phyloP scores from a whole-genome alignment of 2,888 invertebrate genomes.

The Chrysomela aeneicollis region DNA sequence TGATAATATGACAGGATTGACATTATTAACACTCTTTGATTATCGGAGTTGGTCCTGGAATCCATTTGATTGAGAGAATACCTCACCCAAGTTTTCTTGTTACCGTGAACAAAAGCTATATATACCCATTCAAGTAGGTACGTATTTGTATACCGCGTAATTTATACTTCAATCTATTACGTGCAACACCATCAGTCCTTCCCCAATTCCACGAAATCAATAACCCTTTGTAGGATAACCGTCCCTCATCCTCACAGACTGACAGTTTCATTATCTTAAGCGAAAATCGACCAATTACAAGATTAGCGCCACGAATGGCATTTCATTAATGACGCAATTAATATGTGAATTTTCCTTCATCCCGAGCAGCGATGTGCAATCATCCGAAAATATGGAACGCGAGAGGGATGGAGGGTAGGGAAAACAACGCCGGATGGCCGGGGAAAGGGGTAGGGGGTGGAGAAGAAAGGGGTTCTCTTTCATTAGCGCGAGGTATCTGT shows the following conservation, averaged over 20 bases:
- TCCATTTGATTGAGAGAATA: too few species aligned
- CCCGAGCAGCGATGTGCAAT: constrained; percentile 53
- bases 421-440: neutral
- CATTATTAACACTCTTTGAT: too few species aligned
- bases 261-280: constrained; percentile 50
- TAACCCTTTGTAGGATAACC: constrained; percentile 3
- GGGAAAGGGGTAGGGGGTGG: constrained; percentile 26
- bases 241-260: constrained; percentile 28
- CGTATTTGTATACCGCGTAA: too few species aligned
- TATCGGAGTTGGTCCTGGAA: too few species aligned
- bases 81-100: too few species aligned
- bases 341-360: constrained; percentile 56
- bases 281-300: constrained; percentile 52
- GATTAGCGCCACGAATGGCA: constrained; percentile 54
- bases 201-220: neutral
- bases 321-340: constrained; percentile 56
- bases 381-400: constrained; percentile 54
- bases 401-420: constrained; percentile 26
- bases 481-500: constrained; percentile 62
- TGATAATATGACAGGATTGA: too few species aligned
- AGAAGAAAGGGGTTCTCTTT: constrained; percentile 53
- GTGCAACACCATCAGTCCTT: neutral
- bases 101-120: too few species aligned
- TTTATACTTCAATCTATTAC: too few species aligned
- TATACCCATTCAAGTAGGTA: too few species aligned